Conservation (phyloP, 2,113 vertebrate species). For the Anhinga rufa region DNA sequence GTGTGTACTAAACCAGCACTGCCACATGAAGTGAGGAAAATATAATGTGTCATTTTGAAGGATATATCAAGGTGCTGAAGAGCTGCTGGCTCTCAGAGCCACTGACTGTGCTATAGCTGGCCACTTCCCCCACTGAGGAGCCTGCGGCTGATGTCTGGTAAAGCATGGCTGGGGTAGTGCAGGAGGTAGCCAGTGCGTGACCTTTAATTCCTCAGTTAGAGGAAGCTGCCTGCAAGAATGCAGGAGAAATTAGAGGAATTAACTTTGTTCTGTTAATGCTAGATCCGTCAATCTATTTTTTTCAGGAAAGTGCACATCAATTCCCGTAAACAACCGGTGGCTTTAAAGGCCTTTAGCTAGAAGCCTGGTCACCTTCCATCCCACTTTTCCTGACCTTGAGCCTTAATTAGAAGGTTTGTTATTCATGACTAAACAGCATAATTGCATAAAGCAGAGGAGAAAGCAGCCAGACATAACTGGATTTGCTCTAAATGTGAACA, state of each 20-base stretch:
- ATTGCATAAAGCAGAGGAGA: background rate
- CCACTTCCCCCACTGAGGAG: fast-evolving
- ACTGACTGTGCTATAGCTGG: background rate
- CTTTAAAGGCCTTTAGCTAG: background rate
- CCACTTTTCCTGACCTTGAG: background rate
- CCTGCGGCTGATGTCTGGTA: background rate
- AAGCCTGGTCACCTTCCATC: background rate
- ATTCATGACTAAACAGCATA: background rate
- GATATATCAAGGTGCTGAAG: background rate
- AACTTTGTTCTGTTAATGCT: conserved; percentile 33
- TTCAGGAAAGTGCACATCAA: background rate
- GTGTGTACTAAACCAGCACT: too few relatives aligned
- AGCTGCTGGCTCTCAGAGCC: background rate
- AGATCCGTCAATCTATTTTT: background rate
- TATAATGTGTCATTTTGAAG: background rate
- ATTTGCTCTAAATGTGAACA: background rate
- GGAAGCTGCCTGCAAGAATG: conserved; percentile 29
- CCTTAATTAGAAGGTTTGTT: background rate
- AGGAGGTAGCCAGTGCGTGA: background rate
- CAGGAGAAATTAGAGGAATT: conserved; percentile 31
- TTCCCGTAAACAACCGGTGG: background rate
- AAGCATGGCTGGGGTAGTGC: background rate
- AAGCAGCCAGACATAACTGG: background rate
- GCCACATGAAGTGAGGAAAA: background rate
- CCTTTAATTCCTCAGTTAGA: conserved; percentile 7